A percentile compares a stretch with the other conserved stretches of the same genome.
phyloP scores from a whole-genome alignment of 2,797 vertebrate genomes.

The Mallotus villosus region DNA sequence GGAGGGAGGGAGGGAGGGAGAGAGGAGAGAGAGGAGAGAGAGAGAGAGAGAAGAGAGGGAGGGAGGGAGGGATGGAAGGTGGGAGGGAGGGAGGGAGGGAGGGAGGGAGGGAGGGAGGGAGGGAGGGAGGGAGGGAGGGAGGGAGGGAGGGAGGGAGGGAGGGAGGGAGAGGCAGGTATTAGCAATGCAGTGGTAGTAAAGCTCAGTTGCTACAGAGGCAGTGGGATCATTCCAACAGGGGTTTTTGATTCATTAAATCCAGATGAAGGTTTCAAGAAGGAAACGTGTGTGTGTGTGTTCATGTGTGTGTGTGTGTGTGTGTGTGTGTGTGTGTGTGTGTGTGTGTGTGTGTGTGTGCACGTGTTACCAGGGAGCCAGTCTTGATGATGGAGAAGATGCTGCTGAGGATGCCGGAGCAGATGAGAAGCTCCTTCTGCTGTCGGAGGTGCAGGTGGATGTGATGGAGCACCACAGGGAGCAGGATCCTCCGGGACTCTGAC shows the following conservation, averaged over 20 bases:
- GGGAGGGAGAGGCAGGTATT: background rate
- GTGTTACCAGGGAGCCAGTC: constrained; percentile 88
- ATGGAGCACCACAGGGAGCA: constrained; percentile 95
- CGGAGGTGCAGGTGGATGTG: constrained; percentile 98
- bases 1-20: background rate
- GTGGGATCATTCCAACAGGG: too few species aligned
- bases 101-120: background rate
- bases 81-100: background rate
- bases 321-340: background rate
- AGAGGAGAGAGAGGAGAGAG: background rate
- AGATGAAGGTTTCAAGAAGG: too few species aligned
- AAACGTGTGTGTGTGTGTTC: background rate
- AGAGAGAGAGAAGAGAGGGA: too few species aligned
- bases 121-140: background rate
- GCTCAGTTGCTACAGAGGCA: background rate
- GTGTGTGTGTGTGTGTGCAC: background rate
- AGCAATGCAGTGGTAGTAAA: too few species aligned
- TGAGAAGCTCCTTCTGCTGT: constrained; percentile 98
- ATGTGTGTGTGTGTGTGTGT: too few species aligned
- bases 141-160: background rate
- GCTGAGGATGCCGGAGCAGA: constrained; percentile 96
- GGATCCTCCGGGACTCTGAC: constrained; percentile 92
- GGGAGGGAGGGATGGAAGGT: too few species aligned
- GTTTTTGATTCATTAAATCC: too few species aligned
- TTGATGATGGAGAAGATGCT: constrained; percentile 99